Evolutionary conservation across 2,113 vertebrate species (phyloP).

Genomic region (Machaerirhynchus nigripectus): DNA sequence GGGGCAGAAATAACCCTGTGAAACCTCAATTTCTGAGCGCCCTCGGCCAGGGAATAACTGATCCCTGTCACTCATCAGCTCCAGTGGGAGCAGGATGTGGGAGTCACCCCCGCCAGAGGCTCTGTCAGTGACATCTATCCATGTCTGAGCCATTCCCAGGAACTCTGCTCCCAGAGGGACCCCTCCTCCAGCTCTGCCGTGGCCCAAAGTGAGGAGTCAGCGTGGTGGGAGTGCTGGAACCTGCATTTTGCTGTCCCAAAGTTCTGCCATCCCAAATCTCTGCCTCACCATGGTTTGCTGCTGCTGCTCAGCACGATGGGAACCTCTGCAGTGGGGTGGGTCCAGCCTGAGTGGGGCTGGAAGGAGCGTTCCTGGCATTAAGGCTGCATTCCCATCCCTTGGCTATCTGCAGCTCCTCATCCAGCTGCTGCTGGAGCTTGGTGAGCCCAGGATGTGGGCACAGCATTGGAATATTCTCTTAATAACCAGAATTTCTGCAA

Average conservation of each 20-base stretch:
- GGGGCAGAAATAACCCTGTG: not conserved
- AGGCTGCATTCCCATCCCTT: not conserved
- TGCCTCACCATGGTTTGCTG: accelerated
- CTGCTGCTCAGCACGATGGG: not conserved
- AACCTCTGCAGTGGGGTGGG: not conserved
- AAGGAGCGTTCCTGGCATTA: not conserved
- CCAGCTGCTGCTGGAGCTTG: not conserved
- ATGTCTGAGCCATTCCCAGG: not conserved
- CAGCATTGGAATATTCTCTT: not conserved
- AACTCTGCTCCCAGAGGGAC: not conserved
- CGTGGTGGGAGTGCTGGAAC: not conserved
- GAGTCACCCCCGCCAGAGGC: not conserved
- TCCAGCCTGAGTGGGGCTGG: not conserved
- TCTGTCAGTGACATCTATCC: not conserved
- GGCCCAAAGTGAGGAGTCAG: not conserved
- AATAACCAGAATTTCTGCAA: not conserved
- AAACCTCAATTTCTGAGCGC: not conserved
- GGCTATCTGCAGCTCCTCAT: not conserved
- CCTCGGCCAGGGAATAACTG: not conserved
- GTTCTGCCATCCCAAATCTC: not conserved
- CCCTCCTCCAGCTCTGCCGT: not conserved
- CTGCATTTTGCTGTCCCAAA: not conserved
- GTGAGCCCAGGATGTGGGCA: not conserved
- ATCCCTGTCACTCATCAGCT: not conserved
- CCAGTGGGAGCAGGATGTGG: not conserved